These are phyloP conservation scores for Coelogynopora nodosa DNA, from an alignment of 2,888 invertebrate genomes.

Conservation along the genomic window DNA sequence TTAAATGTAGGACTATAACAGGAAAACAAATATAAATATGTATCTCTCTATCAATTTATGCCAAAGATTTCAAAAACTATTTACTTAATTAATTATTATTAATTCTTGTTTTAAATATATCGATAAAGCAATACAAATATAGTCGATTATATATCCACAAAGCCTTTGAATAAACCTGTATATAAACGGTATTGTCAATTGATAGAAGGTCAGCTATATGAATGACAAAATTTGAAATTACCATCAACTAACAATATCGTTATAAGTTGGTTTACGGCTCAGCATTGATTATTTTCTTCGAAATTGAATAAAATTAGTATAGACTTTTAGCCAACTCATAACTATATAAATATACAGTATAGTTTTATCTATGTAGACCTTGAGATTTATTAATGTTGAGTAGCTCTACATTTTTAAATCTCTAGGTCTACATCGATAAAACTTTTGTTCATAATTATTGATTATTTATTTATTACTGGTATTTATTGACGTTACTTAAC, in stretches of 20 bases:
- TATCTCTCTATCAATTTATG: too few species aligned
- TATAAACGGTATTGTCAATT: too few species aligned
- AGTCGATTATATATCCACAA: too few species aligned
- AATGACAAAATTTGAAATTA: not conserved
- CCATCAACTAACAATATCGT: not conserved
- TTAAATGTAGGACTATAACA: too few species aligned
- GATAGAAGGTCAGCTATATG: too few species aligned
- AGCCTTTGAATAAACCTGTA: too few species aligned
- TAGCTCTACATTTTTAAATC: not conserved
- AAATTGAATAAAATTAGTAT: not conserved
- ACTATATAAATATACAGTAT: not conserved
- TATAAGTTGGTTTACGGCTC: not conserved
- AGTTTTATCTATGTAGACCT: constrained; percentile 28
- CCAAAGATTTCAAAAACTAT: too few species aligned
- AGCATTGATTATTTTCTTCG: not conserved
- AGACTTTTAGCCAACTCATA: not conserved
- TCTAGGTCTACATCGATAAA: constrained; percentile 9
- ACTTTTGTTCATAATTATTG: constrained; percentile 22
- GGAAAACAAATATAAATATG: too few species aligned
- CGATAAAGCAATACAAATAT: too few species aligned
- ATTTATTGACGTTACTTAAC: constrained; percentile 31
- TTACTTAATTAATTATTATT: too few species aligned
- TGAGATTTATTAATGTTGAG: constrained; percentile 14
- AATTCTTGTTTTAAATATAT: too few species aligned
- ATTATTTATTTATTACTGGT: constrained; percentile 31